These are phyloP conservation scores for Micropterix aruncella DNA, from an alignment of 2,888 invertebrate genomes.

Conservation along the genomic window DNA sequence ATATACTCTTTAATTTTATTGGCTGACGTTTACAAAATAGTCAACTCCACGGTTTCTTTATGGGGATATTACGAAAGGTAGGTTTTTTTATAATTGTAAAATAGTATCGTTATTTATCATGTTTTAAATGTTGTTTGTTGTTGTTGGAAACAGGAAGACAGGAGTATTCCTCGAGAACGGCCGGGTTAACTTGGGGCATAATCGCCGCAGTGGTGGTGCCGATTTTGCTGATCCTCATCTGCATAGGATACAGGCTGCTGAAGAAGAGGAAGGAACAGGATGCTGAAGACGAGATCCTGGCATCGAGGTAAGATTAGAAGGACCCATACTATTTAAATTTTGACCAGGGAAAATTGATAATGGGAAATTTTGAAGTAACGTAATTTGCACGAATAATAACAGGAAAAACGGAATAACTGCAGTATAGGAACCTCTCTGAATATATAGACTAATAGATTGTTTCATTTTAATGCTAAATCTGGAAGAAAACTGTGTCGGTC, in stretches of 20 bases:
- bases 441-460: neutral
- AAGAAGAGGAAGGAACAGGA: constrained; percentile 36
- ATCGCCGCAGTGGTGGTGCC: constrained; percentile 66
- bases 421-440: too few relatives aligned
- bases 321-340: neutral
- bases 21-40: too few relatives aligned
- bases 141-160: constrained; percentile 45
- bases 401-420: neutral
- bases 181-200: constrained; percentile 65
- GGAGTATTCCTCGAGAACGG: constrained; percentile 63
- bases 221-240: constrained; percentile 52
- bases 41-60: constrained; percentile 1
- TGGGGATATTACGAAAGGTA: neutral
- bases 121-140: constrained; percentile 5
- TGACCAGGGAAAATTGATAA: too few relatives aligned
- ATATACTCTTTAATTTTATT: constrained; percentile 24
- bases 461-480: neutral
- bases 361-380: too few relatives aligned
- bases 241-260: constrained; percentile 47
- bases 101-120: constrained; percentile 4
- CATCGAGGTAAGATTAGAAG: constrained; percentile 13
- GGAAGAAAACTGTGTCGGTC: neutral
- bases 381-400: too few relatives aligned
- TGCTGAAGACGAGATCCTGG: constrained; percentile 28
- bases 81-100: neutral